Evolutionary conservation across 2,113 vertebrate species (phyloP), one percentile per base, ranked within the genome.

Genomic region (Phrynosoma blainvillii): DNA sequence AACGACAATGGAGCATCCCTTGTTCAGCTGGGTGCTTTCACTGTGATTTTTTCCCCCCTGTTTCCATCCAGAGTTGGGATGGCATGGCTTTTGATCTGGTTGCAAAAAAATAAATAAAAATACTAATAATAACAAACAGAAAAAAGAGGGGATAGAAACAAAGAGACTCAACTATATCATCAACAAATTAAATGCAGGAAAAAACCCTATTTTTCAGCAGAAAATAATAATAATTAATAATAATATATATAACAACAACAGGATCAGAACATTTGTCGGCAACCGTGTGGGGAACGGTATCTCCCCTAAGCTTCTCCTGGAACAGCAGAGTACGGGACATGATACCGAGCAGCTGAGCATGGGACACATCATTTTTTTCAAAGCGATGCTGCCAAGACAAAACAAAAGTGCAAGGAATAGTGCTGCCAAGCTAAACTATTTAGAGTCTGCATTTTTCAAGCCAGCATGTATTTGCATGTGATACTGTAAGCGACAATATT

Each of bases 381-480:
- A 78, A 84, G 62, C 62, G 23, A 42, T 36, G 65, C 59, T 84
- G 81, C 81, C 13, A 23, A 56, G 65, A 88, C 73, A 40, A 74
- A 76, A 52, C 25, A 47, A 82, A 75, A 77, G 23, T 42, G 2
- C 47, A 85, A 85, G 75, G 68, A 80, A 89, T 89, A 89, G 77
- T 47, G 40, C 66, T 79, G 27, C 73, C 20, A 23, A 89, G 86
- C 74, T 85, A 84, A 92, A 91, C 90, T 94, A 93, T 90, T 92
- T 92, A 93, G 90, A 90, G 84, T 84, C 89, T 94, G 93, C 93
- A 94, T 94, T 94, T 93, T 94, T 89, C 85, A 88, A 92, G 89
- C 93, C 91, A 92, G 93, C 93, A 94, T 94, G 93, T 93, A 81
- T 89, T 93, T 94, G 93, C 93, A 94, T 94, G 93, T 89, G 86